These are phyloP conservation scores for Fabriciana adippe DNA, from an alignment of 2,888 invertebrate genomes.

Conservation along the genomic window DNA sequence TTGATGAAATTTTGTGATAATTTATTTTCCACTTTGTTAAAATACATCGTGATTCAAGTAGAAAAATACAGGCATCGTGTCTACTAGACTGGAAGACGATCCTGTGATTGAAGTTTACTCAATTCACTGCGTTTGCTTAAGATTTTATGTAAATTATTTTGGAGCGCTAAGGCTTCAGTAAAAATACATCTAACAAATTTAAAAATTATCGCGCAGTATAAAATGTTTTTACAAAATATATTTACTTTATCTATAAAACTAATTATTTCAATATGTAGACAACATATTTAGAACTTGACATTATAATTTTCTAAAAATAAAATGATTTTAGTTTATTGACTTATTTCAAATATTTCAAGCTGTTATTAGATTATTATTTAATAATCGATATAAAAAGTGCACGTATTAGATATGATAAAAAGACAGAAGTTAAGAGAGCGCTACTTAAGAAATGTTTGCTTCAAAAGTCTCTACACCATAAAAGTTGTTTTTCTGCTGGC, in stretches of 20 bases:
- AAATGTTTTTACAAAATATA: constrained; percentile 24
- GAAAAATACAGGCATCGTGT: constrained; percentile 41
- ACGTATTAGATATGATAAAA: no score
- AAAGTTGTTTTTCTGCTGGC: not conserved
- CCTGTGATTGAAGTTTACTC: constrained; percentile 68
- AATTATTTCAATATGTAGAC: no score
- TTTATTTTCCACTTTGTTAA: constrained; percentile 40
- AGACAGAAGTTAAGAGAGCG: not conserved
- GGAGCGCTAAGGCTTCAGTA: constrained; percentile 47
- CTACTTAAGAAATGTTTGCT: not conserved
- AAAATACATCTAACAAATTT: constrained; percentile 34
- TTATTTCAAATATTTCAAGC: no score
- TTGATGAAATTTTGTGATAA: constrained; percentile 32
- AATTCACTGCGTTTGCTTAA: constrained; percentile 65
- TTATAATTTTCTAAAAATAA: no score
- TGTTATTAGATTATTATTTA: no score
- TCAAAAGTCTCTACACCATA: constrained; percentile 7
- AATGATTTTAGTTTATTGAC: no score
- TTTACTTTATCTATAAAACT: not conserved
- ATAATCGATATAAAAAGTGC: no score
- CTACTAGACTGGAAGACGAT: constrained; percentile 51
- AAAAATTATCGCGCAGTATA: constrained; percentile 17
- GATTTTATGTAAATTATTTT: constrained; percentile 68
- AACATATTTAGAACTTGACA: no score
- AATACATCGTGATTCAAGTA: constrained; percentile 37